phyloP scores from a whole-genome alignment of 1,140 invertebrate genomes.

The Drosophila baimaii region DNA sequence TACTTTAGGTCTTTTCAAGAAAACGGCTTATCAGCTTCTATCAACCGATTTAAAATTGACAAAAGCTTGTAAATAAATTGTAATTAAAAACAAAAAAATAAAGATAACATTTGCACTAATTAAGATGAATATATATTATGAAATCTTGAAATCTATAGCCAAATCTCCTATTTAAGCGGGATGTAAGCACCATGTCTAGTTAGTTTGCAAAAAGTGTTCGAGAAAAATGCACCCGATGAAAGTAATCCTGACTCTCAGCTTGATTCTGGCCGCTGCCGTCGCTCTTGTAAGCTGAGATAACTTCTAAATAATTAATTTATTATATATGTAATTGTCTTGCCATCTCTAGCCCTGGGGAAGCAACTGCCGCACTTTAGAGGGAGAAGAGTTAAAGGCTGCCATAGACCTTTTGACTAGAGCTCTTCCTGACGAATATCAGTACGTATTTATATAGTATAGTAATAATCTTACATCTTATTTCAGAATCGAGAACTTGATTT shows the following conservation, averaged over 20 bases:
- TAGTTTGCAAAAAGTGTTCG: conserved; percentile 7
- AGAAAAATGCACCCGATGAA: conserved; percentile 32
- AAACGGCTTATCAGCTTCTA: too few relatives aligned
- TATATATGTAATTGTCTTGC: too few relatives aligned
- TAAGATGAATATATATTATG: background rate
- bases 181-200: background rate
- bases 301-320: background rate
- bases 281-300: conserved; percentile 4
- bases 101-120: background rate
- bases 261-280: conserved; percentile 8
- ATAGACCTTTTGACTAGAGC: too few relatives aligned
- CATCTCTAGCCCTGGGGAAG: too few relatives aligned
- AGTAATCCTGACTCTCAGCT: conserved; percentile 28
- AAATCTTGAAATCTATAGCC: background rate
- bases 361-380: too few relatives aligned
- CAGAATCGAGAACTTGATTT: too few relatives aligned
- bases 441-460: too few relatives aligned
- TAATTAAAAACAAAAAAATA: too few relatives aligned
- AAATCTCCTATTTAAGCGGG: conserved; percentile 27
- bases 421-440: too few relatives aligned
- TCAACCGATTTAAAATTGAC: background rate
- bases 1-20: too few relatives aligned
- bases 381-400: too few relatives aligned
- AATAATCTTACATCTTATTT: too few relatives aligned
- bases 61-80: background rate